Evolutionary conservation across 1,140 invertebrate genomes (phyloP).

Genomic region (Elysia chlorotica): DNA sequence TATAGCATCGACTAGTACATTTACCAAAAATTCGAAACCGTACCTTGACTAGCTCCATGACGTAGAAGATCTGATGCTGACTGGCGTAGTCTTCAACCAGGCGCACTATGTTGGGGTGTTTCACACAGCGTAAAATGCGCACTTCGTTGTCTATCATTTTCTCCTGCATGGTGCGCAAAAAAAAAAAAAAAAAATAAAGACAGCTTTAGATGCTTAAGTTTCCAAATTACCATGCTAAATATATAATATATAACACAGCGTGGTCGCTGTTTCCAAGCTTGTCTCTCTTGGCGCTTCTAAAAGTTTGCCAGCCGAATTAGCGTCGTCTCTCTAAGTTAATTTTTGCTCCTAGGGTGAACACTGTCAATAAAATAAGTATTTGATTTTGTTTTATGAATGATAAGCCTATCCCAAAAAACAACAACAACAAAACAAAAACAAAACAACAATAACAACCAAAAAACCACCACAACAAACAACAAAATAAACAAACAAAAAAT

Average conservation of each 20-base stretch:
- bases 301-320: not conserved
- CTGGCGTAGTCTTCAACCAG: conserved; percentile 59
- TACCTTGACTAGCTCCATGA: conserved; percentile 62
- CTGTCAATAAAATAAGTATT: too few relatives aligned
- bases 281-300: too few relatives aligned
- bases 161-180: too few relatives aligned
- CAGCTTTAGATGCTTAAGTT: not conserved
- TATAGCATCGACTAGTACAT: not conserved
- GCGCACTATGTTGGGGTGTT: conserved; percentile 60
- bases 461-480: too few relatives aligned
- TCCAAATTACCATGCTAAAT: not conserved
- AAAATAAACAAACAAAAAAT: too few relatives aligned
- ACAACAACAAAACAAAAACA: too few relatives aligned
- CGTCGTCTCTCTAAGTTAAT: too few relatives aligned
- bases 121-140: conserved; percentile 53
- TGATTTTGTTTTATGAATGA: too few relatives aligned
- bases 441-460: too few relatives aligned
- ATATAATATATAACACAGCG: not conserved
- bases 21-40: not conserved
- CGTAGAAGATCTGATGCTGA: conserved; percentile 48
- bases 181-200: not conserved
- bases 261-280: not conserved
- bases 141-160: conserved; percentile 62
- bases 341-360: too few relatives aligned
- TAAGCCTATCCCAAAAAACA: too few relatives aligned